Conservation (phyloP, 2,888 invertebrate genomes). For the Epirrita christyi region DNA sequence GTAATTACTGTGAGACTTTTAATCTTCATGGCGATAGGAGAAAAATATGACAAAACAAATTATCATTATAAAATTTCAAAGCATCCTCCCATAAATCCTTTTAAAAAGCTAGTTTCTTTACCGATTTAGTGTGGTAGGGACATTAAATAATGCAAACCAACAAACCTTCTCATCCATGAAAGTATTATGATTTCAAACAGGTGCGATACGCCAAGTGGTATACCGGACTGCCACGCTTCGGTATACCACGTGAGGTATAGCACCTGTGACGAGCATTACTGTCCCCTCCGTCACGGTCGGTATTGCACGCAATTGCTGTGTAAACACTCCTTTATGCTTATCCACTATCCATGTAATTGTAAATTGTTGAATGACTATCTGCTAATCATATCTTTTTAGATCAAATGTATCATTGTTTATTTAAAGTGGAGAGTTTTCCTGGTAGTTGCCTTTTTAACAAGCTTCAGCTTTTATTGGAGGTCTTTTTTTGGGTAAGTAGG, state of each 20-base stretch:
- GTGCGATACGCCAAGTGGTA: slow-evolving; percentile 39
- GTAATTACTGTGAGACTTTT: too few species aligned
- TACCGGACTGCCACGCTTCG: slow-evolving; percentile 42
- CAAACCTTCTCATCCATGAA: slow-evolving; percentile 1
- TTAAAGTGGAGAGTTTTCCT: too few species aligned
- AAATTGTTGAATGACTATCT: background rate
- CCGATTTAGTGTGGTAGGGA: too few species aligned
- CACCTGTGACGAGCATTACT: slow-evolving; percentile 28
- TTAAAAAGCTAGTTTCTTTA: too few species aligned
- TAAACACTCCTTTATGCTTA: slow-evolving; percentile 16
- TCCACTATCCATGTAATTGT: background rate
- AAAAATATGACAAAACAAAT: too few species aligned
- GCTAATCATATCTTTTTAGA: background rate
- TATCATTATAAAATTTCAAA: too few species aligned
- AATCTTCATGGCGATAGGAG: too few species aligned
- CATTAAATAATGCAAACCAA: too few species aligned
- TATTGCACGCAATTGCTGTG: slow-evolving; percentile 61
- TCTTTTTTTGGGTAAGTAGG: too few species aligned
- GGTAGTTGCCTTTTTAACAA: background rate
- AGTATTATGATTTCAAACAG: background rate
- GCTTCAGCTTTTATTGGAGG: background rate
- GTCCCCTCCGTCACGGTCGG: slow-evolving; percentile 63
- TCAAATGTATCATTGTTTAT: too few species aligned
- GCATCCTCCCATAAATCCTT: too few species aligned
- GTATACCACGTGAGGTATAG: slow-evolving; percentile 41